Evolutionary conservation across 2,113 vertebrate species (phyloP), one percentile per base, ranked within the genome.

Genomic region (Illadopsis cleaveri): DNA sequence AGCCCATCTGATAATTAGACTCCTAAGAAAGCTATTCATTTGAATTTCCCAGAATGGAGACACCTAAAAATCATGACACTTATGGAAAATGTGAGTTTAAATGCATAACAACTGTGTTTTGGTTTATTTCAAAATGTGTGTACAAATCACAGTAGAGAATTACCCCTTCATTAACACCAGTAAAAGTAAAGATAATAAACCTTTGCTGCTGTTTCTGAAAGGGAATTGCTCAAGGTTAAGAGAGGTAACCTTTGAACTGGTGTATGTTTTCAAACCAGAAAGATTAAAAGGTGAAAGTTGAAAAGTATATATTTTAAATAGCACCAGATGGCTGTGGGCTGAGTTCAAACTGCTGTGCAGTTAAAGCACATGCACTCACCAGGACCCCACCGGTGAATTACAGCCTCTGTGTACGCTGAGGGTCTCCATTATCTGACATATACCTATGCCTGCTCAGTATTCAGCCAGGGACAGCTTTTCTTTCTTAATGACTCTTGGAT

Each of bases 221-320:
- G 54, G 65, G 82, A 96, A 95, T 89, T 80, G 47, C 82, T 90
- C 16, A 50, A 37, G 94, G 65, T 96, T 95, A 79, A 68, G 48
- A 87, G 94, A 87, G 57, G 91, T 80, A 96, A 93, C 91, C 80
- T 96, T 94, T 97, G 94, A 96, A 93, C 91, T 69, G 50, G 57
- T 93, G 66, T 71, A 69, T 94, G 89, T 94, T 96, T 96, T 96
- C 78, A 87, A 97, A 93, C 62, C 66, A 96, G 82, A 91, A 80
- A 93, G 94, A 92, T 66, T 91, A 66, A 87, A 95, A 95, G 91
- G 95, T 94, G 93, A 93, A 76, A 93, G 95, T 96, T 96, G 93
- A 94, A 95, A 96, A 96, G 91, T 94, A 94, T 95, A 47, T 97
- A 72, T 93, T 96, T 95, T 96, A 94, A 97, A 95, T 69, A 94